Conservation (phyloP, 2,113 vertebrate genomes). For the Chitala chitala region DNA sequence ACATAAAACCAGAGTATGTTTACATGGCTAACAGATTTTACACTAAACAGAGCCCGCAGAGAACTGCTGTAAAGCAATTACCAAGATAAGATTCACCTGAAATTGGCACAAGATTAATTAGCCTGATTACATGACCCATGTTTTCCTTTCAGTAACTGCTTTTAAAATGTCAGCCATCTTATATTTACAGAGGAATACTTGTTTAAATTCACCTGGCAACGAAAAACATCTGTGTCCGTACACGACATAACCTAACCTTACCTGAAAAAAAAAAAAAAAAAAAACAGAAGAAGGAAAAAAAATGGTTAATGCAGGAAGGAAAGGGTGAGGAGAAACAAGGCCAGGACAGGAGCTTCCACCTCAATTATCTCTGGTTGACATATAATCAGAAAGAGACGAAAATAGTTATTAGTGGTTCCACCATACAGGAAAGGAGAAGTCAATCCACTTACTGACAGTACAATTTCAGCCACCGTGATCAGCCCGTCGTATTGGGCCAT, state of each 20-base stretch:
- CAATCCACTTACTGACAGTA: conserved; percentile 19
- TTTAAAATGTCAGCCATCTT: not conserved
- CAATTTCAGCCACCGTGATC: conserved; percentile 3
- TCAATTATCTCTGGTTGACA: conserved; percentile 21
- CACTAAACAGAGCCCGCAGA: conserved; percentile 6
- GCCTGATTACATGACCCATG: conserved; percentile 6
- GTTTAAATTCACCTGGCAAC: too few species aligned
- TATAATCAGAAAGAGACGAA: conserved; percentile 19
- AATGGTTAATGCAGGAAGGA: not conserved
- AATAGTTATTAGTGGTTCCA: conserved; percentile 15
- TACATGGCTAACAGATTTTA: conserved; percentile 12
- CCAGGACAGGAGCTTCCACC: conserved; percentile 8
- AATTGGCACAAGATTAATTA: conserved; percentile 19
- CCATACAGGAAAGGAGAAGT: conserved; percentile 14
- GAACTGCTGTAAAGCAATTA: not conserved
- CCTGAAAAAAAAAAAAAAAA: not conserved
- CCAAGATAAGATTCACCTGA: conserved; percentile 19
- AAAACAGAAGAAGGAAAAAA: not conserved
- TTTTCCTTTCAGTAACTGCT: not conserved
- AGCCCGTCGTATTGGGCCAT: not conserved
- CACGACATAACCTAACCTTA: not conserved
- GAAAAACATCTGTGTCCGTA: not conserved
- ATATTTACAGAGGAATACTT: not conserved
- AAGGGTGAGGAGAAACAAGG: conserved; percentile 6
- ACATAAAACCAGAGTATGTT: not conserved